These are phyloP conservation scores for Urosaurus nigricauda DNA, from an alignment of 2,797 vertebrate genomes.

Conservation along the genomic window DNA sequence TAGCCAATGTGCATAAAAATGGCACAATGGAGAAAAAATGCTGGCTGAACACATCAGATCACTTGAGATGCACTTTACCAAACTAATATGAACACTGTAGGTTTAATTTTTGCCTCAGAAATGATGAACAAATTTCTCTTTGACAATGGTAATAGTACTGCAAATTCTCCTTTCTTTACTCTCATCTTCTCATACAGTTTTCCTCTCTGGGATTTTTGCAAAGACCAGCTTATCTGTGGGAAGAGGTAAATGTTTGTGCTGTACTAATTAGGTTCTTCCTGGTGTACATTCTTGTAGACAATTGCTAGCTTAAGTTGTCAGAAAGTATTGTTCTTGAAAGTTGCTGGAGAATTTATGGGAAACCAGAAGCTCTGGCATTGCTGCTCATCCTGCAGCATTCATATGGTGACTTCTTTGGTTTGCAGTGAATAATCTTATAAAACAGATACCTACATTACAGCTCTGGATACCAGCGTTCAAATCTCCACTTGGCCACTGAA, in stretches of 20 bases:
- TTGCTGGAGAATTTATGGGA: background rate
- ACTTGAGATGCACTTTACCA: no score
- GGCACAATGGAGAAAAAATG: no score
- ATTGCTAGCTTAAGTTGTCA: background rate
- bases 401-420: background rate
- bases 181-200: background rate
- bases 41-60: no score
- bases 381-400: background rate
- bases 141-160: no score
- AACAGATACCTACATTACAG: no score
- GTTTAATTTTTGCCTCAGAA: background rate
- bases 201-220: background rate
- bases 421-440: background rate
- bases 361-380: background rate
- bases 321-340: background rate
- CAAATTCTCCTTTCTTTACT: background rate
- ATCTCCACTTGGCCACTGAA: no score
- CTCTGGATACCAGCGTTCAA: no score
- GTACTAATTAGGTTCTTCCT: background rate
- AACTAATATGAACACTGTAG: background rate
- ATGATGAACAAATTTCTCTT: no score
- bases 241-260: background rate
- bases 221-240: background rate
- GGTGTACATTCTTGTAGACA: background rate
- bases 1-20: no score